Conservation (phyloP, 2,888 invertebrate species). For the Dastarcus helophoroides region DNA sequence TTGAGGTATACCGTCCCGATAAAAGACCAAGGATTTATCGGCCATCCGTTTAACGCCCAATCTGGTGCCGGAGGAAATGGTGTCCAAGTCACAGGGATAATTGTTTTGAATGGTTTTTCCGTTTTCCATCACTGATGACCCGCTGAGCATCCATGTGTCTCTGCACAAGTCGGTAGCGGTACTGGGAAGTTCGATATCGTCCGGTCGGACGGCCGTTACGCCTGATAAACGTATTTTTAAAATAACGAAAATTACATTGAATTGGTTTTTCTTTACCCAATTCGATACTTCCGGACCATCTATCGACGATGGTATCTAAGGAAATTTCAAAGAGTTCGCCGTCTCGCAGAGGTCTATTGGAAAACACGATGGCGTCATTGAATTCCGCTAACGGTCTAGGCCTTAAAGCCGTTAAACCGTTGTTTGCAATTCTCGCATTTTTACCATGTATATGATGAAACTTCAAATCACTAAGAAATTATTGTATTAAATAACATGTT, state of each 20-base stretch:
- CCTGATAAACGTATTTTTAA: conserved; percentile 39
- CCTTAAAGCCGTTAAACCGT: conserved; percentile 73
- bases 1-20: conserved; percentile 12
- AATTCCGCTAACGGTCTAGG: conserved; percentile 85
- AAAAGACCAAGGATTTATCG: conserved; percentile 72
- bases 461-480: conserved; percentile 56
- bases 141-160: conserved; percentile 88
- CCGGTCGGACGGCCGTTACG: conserved; percentile 80
- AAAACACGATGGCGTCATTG: conserved; percentile 88
- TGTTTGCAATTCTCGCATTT: conserved; percentile 75
- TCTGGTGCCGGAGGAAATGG: conserved; percentile 62
- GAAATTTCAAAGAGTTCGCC: conserved; percentile 87
- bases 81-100: conserved; percentile 77
- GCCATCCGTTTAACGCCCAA: conserved; percentile 74
- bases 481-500: no score
- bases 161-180: conserved; percentile 86
- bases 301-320: conserved; percentile 81
- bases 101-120: conserved; percentile 75
- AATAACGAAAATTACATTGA: background rate
- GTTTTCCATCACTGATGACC: conserved; percentile 84
- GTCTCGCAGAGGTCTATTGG: conserved; percentile 74
- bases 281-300: conserved; percentile 90
- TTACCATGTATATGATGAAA: conserved; percentile 85
- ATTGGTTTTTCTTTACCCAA: conserved; percentile 54
- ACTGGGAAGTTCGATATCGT: conserved; percentile 75